Evolutionary conservation across 2,797 vertebrate species (phyloP), one percentile per base, ranked within the genome.

Genomic region (Rhyacichthys aspro): DNA sequence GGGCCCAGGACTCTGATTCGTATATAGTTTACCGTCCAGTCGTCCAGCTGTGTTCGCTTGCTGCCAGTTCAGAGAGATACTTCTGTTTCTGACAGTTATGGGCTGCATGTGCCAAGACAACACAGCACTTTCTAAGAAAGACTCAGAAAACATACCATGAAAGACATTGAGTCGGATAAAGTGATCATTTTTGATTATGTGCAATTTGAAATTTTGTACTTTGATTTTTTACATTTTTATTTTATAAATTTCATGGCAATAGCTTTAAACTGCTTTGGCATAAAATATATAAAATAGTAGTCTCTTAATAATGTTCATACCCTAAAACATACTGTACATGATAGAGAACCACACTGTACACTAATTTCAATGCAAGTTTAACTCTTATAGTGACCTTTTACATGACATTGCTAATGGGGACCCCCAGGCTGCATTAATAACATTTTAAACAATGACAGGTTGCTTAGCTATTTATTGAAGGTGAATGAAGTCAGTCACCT

Each of bases 391-490:
- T 78, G 76, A 84, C 68, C 71, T 70, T 85, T 69, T 58, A n/a
- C 43, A 43, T 54, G 15, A n/a, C 14, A 49, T n/a, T 52, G 49
- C 64, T 78, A 45, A 63, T 55, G 32, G 64, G 55, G 67, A 41
- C 23, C 19, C 12, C 2, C 37, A 15, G 53, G 17, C 34, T 49
- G 59, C 67, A 69, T 82, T 74, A 56, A 67, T 46, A 12, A 34
- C 67, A 44, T 67, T 67, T 56, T 73, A 32, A 12, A 38, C 36
- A 49, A 62, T 10, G 41, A 37, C 36, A 32, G 55, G 64, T 65
- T 50, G 56, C 55, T 60, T 70, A 37, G 41, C 70, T 11, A 54
- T 42, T 76, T 85, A 80, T 84, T 82, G 82, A 79, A 75, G 78
- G 77, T 50, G n/a, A 8, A 36, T 43, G 39, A 9, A 39, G 45